phyloP scores from a whole-genome alignment of 2,113 vertebrate genomes.

The Brachyhypopomus occidentalis region DNA sequence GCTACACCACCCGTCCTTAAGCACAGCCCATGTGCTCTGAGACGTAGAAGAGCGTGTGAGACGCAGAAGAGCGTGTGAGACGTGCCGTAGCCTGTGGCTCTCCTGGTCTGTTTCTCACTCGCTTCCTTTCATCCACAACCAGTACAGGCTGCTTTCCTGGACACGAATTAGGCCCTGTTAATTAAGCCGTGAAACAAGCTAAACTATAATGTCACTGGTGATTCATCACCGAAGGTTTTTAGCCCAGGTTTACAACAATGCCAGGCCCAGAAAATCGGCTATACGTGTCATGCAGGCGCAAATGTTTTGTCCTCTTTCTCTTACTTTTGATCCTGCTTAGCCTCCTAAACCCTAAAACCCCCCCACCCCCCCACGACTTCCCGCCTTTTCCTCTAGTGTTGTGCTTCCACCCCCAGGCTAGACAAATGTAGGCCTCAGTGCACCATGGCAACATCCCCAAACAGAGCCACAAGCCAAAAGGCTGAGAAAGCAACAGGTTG shows the following conservation, averaged over 20 bases:
- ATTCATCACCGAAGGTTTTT: not conserved
- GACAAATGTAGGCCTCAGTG: constrained; percentile 64
- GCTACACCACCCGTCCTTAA: constrained; percentile 42
- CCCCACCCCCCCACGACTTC: not conserved
- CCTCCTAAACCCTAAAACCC: constrained; percentile 4
- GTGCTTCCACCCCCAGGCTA: constrained; percentile 49
- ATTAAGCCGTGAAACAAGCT: too few relatives aligned
- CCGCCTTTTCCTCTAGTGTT: constrained; percentile 54
- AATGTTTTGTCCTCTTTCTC: not conserved
- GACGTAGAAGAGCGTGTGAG: too few relatives aligned
- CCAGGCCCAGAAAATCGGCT: not conserved
- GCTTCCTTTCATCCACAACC: constrained; percentile 8
- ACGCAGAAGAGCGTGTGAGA: constrained; percentile 67
- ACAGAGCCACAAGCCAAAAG: constrained; percentile 63
- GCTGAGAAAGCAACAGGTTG: constrained; percentile 67
- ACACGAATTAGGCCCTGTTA: too few relatives aligned
- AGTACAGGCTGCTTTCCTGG: constrained; percentile 13
- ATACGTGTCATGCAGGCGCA: not conserved
- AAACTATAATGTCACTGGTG: too few relatives aligned
- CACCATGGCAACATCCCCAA: constrained; percentile 67
- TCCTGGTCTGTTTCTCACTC: constrained; percentile 7
- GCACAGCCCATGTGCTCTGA: constrained; percentile 74
- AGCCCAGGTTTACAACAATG: not conserved
- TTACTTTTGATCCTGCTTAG: constrained; percentile 13
- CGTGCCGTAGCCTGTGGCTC: constrained; percentile 50